Evolutionary conservation across 2,888 invertebrate species (phyloP).

Genomic region (Amphiduros pacificus): DNA sequence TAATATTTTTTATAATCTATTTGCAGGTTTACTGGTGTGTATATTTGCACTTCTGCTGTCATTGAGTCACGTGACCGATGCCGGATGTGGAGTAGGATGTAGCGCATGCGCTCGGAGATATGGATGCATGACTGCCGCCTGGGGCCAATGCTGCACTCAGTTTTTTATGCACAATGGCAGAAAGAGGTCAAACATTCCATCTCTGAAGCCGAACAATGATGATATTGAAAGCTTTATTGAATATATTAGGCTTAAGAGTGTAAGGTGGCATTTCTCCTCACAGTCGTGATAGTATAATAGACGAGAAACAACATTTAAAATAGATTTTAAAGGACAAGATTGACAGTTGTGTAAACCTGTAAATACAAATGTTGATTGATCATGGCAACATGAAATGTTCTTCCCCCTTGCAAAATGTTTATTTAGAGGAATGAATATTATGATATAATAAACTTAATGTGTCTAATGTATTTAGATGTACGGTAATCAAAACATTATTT

Average conservation of each 20-base stretch:
- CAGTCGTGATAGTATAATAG: too few species aligned
- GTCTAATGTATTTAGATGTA: too few species aligned
- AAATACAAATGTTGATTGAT: too few species aligned
- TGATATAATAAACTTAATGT: too few species aligned
- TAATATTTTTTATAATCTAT: neutral
- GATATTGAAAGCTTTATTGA: constrained; percentile 16
- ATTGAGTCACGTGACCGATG: constrained; percentile 1
- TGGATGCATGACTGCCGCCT: constrained; percentile 27
- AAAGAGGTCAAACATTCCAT: neutral
- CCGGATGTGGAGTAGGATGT: constrained; percentile 20
- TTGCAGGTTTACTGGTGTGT: constrained; percentile 8
- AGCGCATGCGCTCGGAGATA: constrained; percentile 23
- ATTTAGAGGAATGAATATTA: too few species aligned
- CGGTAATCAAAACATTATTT: too few species aligned
- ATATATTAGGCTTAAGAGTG: constrained; percentile 13
- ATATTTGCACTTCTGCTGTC: constrained; percentile 4
- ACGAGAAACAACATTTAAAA: too few species aligned
- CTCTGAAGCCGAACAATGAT: neutral
- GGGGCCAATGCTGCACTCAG: constrained; percentile 27
- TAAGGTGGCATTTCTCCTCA: too few species aligned
- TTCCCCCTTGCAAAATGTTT: too few species aligned
- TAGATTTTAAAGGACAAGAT: too few species aligned
- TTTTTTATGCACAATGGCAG: constrained; percentile 27
- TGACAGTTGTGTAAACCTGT: too few species aligned
- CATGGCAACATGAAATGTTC: too few species aligned